phyloP scores from a whole-genome alignment of 2,113 vertebrate genomes.

The Hypocryptadius cinnamomeus region DNA sequence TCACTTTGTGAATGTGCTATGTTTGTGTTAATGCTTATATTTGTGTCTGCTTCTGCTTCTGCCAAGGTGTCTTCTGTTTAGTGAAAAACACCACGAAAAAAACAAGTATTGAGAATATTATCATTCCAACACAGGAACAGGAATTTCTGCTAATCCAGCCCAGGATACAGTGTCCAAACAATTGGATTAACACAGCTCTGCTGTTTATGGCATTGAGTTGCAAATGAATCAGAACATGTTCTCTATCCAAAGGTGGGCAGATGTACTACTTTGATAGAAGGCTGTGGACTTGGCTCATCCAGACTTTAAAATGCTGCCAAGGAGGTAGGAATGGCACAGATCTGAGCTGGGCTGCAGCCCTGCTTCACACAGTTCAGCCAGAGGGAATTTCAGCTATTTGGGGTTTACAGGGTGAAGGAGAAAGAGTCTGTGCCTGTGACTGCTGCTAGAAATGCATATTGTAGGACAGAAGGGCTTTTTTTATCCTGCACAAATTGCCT shows the following conservation, averaged over 20 bases:
- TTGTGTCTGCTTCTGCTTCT: background rate
- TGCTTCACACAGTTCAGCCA: background rate
- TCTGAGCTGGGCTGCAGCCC: background rate
- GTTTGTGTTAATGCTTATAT: background rate
- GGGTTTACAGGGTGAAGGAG: background rate
- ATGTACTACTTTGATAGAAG: background rate
- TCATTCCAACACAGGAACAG: background rate
- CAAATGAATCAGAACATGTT: background rate
- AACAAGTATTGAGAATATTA: background rate
- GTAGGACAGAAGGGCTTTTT: background rate
- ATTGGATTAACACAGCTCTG: background rate
- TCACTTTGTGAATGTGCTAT: background rate
- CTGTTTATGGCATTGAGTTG: background rate
- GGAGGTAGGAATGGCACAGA: background rate
- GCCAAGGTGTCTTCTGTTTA: background rate
- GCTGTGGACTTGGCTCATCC: background rate
- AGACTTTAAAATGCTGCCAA: background rate
- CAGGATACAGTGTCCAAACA: background rate
- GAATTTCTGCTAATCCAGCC: background rate
- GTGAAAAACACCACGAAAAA: background rate
- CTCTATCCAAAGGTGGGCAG: background rate
- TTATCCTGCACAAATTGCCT: background rate
- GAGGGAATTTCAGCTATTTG: background rate
- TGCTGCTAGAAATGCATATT: background rate
- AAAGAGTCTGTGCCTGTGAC: background rate